Conservation (phyloP, 2,113 vertebrate species). For the Pygoscelis antarcticus region DNA sequence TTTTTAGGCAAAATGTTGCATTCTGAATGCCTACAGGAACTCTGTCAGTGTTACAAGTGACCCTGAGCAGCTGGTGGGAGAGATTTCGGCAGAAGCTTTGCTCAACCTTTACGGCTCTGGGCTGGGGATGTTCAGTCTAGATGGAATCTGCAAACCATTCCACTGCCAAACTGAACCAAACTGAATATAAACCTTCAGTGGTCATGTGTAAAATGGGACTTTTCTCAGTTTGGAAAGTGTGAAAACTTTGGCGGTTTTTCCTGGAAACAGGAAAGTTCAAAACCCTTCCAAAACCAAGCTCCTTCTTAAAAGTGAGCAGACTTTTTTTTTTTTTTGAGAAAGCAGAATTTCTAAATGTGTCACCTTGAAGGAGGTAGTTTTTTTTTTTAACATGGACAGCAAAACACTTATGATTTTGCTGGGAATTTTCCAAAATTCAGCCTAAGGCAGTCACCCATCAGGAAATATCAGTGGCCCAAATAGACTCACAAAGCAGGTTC, state of each 20-base stretch:
- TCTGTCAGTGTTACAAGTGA: constrained; percentile 16
- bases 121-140: constrained; percentile 17
- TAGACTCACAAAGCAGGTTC: not conserved
- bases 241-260: constrained; percentile 21
- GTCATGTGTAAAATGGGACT: not conserved
- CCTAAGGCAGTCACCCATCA: not conserved
- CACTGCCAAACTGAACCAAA: constrained; percentile 3
- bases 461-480: not conserved
- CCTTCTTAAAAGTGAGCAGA: not conserved
- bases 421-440: not conserved
- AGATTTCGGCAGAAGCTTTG: not conserved
- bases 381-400: not conserved
- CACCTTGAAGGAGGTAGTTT: not conserved
- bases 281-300: not conserved
- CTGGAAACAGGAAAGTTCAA: not conserved
- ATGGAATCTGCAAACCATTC: constrained; percentile 30
- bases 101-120: not conserved
- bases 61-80: constrained; percentile 44
- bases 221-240: not conserved
- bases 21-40: not conserved
- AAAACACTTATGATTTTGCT: not conserved
- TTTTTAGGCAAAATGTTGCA: constrained; percentile 1
- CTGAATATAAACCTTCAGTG: not conserved
- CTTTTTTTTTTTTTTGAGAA: not conserved
- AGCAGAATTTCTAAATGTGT: not conserved